Evolutionary conservation across 2,888 invertebrate species (phyloP).

Genomic region (Troilus luridus): DNA sequence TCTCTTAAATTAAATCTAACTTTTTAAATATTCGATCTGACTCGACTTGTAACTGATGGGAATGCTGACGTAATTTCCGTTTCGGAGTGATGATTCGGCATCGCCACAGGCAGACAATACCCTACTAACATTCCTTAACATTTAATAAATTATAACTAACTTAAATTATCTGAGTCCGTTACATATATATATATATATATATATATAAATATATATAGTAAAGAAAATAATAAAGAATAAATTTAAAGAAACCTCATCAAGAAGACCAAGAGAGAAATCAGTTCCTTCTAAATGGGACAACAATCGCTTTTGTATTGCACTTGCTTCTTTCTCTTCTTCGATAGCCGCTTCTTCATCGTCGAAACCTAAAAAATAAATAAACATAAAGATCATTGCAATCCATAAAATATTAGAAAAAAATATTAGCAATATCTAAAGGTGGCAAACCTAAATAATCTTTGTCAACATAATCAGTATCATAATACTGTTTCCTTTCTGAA

Average conservation of each 20-base stretch:
- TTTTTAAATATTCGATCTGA: too few relatives aligned
- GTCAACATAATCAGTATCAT: conserved; percentile 91
- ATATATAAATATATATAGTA: background rate
- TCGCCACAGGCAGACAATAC: too few relatives aligned
- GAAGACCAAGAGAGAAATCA: conserved; percentile 73
- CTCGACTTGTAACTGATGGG: too few relatives aligned
- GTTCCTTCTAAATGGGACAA: conserved; percentile 84
- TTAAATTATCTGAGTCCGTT: too few relatives aligned
- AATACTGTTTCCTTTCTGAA: conserved; percentile 82
- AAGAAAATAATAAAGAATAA: conserved; percentile 49
- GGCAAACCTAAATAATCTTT: conserved; percentile 81
- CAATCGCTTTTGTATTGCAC: conserved; percentile 82
- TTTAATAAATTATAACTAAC: too few relatives aligned
- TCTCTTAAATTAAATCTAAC: too few relatives aligned
- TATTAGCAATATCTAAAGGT: background rate
- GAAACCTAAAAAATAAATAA: conserved; percentile 66
- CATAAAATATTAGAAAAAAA: conserved; percentile 33
- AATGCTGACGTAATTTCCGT: too few relatives aligned
- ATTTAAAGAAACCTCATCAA: conserved; percentile 60
- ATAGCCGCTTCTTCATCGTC: conserved; percentile 82
- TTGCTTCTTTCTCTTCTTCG: conserved; percentile 87
- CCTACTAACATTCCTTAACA: too few relatives aligned
- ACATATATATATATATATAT: too few relatives aligned
- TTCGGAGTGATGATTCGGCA: too few relatives aligned
- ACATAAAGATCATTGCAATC: background rate